These are phyloP conservation scores for Bradypodion ventrale DNA, from an alignment of 2,797 vertebrate genomes.

Conservation along the genomic window DNA sequence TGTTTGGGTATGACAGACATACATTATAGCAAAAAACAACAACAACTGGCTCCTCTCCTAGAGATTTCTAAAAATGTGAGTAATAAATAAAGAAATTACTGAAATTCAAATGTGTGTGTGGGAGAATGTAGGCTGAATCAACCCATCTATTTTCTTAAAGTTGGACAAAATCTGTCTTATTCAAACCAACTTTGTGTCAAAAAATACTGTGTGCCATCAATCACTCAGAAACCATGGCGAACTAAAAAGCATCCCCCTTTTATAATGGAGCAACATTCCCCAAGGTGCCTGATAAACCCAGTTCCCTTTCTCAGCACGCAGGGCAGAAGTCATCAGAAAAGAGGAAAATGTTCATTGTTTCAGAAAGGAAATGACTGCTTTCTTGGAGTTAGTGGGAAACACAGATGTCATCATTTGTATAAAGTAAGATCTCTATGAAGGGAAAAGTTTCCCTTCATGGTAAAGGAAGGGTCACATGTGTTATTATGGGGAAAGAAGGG, in stretches of 20 bases:
- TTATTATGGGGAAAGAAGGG: neutral
- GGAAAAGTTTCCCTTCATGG: slow-evolving; percentile 16
- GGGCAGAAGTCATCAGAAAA: slow-evolving; percentile 44
- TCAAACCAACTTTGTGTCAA: too few species aligned
- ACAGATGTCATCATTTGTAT: slow-evolving; percentile 41
- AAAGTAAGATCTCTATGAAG: slow-evolving; percentile 23
- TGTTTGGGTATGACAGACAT: neutral
- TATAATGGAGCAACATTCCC: too few species aligned
- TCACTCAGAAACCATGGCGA: neutral
- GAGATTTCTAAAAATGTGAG: too few species aligned
- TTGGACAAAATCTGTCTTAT: too few species aligned
- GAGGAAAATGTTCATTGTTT: slow-evolving; percentile 69
- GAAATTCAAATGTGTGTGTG: too few species aligned
- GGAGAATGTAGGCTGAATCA: too few species aligned
- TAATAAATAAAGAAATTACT: too few species aligned
- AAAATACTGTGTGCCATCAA: too few species aligned
- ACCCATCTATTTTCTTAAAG: too few species aligned
- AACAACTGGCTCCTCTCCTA: neutral
- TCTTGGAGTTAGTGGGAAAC: slow-evolving; percentile 62
- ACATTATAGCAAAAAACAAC: neutral
- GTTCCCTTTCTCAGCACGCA: neutral
- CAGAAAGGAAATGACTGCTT: slow-evolving; percentile 67
- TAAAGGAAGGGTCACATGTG: slow-evolving; percentile 58
- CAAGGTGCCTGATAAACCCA: neutral
- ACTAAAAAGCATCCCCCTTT: too few species aligned